Base-by-base conservation (phyloP, 2,888 invertebrate genomes). In the Xiphydria camelus region DNA sequence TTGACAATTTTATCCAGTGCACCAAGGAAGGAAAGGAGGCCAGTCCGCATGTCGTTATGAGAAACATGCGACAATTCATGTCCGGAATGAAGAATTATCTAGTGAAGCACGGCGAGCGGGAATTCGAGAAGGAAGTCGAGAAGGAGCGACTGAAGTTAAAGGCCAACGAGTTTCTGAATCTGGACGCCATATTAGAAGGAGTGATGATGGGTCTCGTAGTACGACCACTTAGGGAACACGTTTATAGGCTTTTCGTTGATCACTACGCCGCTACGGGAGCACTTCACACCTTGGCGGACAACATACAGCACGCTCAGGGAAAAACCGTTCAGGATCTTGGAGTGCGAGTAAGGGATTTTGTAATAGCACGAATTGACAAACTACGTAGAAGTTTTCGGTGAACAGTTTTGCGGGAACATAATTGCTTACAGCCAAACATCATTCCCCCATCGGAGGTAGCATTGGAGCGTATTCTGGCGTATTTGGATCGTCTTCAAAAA, bases 31-130 rank as follows among this genome's bases (percentile, higher is more conserved):
- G 93, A 9, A 87, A 89, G 55, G 94, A 95, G 70, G 86, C 84
- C 19, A 89, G 88, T 64, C 94, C 94, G 1, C 89, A 90, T 75
- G 82, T 92, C 45, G 90, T 90, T 53, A 91, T 91, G 91, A 82
- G 91, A 48, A 91, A 91, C 67, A 91, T 95, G 81, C 83, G 96
- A 1, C 95, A 96, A 75, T 98, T 97, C 73, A 95, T 97, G 92
- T 95, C 92, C 10, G 97, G 96, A 43, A 96, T 98, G 88, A 97
- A 97, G 76, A 98, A 98, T 76, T 98, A 96, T 76, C 80, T 97
- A 48, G 91, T 96, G 21, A 95, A 95, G 67, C 94, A 95, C 64
- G 96, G 96, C 12, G 96, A 97, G 72, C 87, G 90, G 50, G 91
- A 91, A 61, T 91, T 97, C 70, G 92, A 93, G 69, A 88, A 87